A percentile compares a stretch with the other conserved stretches of the same genome.
Evolutionary conservation across 2,888 invertebrate species (phyloP).

Genomic region (Drosophila rellima): DNA sequence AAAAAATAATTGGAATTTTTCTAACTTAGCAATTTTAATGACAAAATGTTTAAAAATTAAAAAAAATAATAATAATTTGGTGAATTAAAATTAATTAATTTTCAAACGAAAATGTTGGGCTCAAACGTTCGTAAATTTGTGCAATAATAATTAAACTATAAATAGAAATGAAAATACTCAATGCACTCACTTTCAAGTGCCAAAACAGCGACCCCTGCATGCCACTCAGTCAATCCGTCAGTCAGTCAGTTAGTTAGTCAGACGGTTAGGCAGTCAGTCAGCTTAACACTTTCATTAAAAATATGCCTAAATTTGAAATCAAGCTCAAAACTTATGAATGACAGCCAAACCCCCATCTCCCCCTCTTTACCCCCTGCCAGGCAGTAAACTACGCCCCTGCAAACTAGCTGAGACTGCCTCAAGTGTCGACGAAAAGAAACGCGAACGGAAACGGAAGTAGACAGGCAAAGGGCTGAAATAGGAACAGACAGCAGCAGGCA

Average conservation of each 20-base stretch:
- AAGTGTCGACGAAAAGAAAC: conserved; percentile 55
- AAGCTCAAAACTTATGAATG: conserved; percentile 62
- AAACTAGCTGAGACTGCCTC: conserved; percentile 37
- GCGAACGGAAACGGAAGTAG: conserved; percentile 66
- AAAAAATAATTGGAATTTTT: no score
- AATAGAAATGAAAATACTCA: no score
- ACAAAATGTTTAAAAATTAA: no score
- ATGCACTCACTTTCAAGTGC: conserved; percentile 15
- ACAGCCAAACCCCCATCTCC: conserved; percentile 21
- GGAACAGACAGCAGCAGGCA: conserved; percentile 19
- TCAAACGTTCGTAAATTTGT: no score
- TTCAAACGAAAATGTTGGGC: no score
- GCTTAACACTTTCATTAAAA: conserved; percentile 72
- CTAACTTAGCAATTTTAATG: no score
- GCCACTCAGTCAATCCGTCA: conserved; percentile 26
- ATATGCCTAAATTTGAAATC: conserved; percentile 50
- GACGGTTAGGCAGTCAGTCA: conserved; percentile 32
- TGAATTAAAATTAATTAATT: no score
- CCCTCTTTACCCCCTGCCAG: not conserved
- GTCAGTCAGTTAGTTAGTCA: conserved; percentile 22
- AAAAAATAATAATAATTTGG: no score
- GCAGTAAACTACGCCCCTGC: conserved; percentile 28
- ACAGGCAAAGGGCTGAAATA: conserved; percentile 43
- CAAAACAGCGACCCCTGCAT: conserved; percentile 33
- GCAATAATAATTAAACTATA: no score